Evolutionary conservation across 2,797 vertebrate genomes (phyloP), one percentile per base, ranked within the genome.

Genomic region (Anabas testudineus): DNA sequence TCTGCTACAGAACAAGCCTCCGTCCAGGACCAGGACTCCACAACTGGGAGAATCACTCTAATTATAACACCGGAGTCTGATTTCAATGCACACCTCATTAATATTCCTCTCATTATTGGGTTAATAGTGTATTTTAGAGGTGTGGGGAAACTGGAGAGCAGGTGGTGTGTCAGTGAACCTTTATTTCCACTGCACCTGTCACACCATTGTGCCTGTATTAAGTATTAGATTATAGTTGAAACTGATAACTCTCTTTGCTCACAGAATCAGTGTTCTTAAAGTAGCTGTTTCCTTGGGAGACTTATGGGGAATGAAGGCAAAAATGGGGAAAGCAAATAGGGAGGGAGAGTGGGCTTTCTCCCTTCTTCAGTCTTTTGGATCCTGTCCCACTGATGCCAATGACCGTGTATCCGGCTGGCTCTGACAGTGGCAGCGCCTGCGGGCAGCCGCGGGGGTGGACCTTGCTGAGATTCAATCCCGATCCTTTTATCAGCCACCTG

Each of bases 21-120:
- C 69, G 88, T 94, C 91, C 92, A 90, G 86, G 92, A 88, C 83
- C 92, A 81, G 88, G 90, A 88, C 89, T 93, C 88, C 45, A 91
- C 92, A 91, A 90, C 91, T 92, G 92, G 93, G 92, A 92, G 90
- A 90, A 88, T 90, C 67, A 81, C 82, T 90, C 93, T 93, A 93
- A 93, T 93, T 94, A 92, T 90, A 91, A 86, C 85, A 80, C 62
- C 76, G 66, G 76, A 91, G 88, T 92, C 88, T 87, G 83, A 91
- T 92, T 93, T 71, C 81, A 88, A 84, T 88, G 85, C 84, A 88
- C 88, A 88, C 86, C 86, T 91, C 88, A 86, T 91, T 90, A 91
- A 85, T 88, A 86, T 78, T 80, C 89, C 69, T 87, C 74, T 90
- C 83, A 81, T 90, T 90, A 90, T 88, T 86, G 87, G 87, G 84